phyloP scores from a whole-genome alignment of 2,797 vertebrate species.

The Schizothorax lantsangensis region DNA sequence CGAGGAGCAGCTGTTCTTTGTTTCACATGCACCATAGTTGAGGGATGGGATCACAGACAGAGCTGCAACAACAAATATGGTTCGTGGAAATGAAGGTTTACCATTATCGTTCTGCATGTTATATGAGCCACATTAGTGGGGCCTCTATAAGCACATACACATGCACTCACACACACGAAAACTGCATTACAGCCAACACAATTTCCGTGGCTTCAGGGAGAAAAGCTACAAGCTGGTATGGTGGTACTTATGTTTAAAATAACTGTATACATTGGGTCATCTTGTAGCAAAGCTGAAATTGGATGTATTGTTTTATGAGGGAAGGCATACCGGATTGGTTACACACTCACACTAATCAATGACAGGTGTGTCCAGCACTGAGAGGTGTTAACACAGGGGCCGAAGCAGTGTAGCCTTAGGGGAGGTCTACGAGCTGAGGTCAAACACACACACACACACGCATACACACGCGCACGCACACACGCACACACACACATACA shows the following conservation, averaged over 20 bases:
- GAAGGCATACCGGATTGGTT: constrained; percentile 52
- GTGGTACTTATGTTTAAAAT: constrained; percentile 20
- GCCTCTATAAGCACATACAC: constrained; percentile 54
- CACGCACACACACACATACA: background rate
- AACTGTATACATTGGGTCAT: constrained; percentile 43
- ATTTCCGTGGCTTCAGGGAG: constrained; percentile 32
- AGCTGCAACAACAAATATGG: constrained; percentile 66
- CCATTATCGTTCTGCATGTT: constrained; percentile 68
- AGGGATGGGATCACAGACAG: constrained; percentile 14
- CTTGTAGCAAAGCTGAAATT: constrained; percentile 47
- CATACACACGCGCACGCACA: background rate
- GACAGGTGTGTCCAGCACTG: constrained; percentile 61
- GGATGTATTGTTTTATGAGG: constrained; percentile 51
- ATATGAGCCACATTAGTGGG: constrained; percentile 74
- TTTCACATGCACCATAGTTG: constrained; percentile 61
- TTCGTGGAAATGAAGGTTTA: constrained; percentile 71
- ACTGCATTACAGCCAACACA: constrained; percentile 35
- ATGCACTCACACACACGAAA: constrained; percentile 54
- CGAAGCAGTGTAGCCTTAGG: constrained; percentile 62
- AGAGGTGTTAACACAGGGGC: constrained; percentile 75
- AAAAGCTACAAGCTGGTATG: constrained; percentile 12
- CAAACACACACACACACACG: background rate
- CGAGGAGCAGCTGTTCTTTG: constrained; percentile 68
- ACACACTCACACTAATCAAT: constrained; percentile 53
- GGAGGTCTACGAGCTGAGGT: constrained; percentile 64